phyloP scores from a whole-genome alignment of 1,140 invertebrate species.

The Eupristina koningsbergeri region DNA sequence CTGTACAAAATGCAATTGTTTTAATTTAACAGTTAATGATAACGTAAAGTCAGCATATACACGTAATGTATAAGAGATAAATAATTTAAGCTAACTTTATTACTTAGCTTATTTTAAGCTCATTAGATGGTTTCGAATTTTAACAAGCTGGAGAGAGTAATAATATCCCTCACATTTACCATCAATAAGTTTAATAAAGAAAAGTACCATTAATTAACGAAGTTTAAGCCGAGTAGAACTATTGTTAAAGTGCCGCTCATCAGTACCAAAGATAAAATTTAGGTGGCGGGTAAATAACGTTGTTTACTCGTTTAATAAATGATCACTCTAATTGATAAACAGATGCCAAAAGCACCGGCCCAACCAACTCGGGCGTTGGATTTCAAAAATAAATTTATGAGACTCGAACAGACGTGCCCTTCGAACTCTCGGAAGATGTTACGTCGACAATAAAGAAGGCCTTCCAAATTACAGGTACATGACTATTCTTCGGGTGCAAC shows the following conservation, averaged over 20 bases:
- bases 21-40: too few species aligned
- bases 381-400: not conserved
- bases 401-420: not conserved
- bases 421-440: not conserved
- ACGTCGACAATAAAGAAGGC: not conserved
- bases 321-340: not conserved
- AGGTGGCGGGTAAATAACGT: not conserved
- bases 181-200: not conserved
- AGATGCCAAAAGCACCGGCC: not conserved
- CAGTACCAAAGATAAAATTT: not conserved
- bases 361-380: not conserved
- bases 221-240: not conserved
- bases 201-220: not conserved
- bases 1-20: not conserved
- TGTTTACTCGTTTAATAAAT: not conserved
- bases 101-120: not conserved
- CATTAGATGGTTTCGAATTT: not conserved
- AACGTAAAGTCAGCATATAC: too few species aligned
- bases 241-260: not conserved
- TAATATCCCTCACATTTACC: not conserved
- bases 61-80: too few species aligned
- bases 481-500: not conserved
- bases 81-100: too few species aligned
- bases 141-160: too few species aligned
- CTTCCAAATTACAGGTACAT: not conserved